Base-by-base conservation (phyloP, 2,797 vertebrate genomes). In the Schizopygopsis malacanthus region DNA sequence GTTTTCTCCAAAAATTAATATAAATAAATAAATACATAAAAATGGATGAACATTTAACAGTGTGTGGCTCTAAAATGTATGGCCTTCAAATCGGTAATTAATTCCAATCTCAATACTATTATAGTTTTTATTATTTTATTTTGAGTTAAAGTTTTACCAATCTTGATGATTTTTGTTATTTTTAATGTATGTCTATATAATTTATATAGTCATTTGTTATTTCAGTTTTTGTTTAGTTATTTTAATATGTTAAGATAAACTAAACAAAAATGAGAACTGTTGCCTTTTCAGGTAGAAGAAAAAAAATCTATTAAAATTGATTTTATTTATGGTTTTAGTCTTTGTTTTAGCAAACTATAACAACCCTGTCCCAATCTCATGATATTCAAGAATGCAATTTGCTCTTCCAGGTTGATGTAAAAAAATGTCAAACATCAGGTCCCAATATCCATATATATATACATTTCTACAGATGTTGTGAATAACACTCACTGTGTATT, bases 381-480 rank as follows among this genome's bases (percentile, higher is more conserved):
- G 25, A 50, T 2, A 4, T 33, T 63, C n/a, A 79, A 45, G 16
- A 25, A 63, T 45, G 13, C 22, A 61, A 4, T 47, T 18, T 33
- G 59, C n/a, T 33, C 41, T 20, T 63, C 41, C 59, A 45, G 28
- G 47, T 37, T 52, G 25, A 54, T 39, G 25, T 33, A 6, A 50
- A 81, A n/a, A 79, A 63, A 47, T 20, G 1, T 39, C 52, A 79
- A 65, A 45, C 39, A 63, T 43, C 41, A 79, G 39, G 8, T 65
- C 56, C 33, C 56, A 61, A 56, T 78, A 77, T 37, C 2, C 33
- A 63, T 47, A 59, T n/a, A 78, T n/a, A 78, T 50, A 52, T 37
- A 16, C 18, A 39, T 75, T 41, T 71, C 56, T 71, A 47, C 65
- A 81, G 80, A 81, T 71, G 80, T 71, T 56, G 12, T 69, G 47